Evolutionary conservation across 2,113 vertebrate genomes (phyloP), one percentile per base, ranked within the genome.

Genomic region (Zapornia atra): DNA sequence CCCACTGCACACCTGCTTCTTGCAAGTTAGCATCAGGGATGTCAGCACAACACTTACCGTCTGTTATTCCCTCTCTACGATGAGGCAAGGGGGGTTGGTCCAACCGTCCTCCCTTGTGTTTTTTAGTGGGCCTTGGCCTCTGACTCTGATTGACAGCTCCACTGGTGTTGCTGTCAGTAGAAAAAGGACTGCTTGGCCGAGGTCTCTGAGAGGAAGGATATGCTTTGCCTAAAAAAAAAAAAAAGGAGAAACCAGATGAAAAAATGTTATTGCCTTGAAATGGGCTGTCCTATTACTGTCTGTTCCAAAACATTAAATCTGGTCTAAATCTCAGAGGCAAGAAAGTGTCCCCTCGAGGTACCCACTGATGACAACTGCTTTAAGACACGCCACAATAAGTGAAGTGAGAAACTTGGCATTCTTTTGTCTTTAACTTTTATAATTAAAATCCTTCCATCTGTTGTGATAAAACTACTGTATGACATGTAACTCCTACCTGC

Each of bases 171-270:
- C 99, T 99, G 95, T 99, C 99, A 90, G 98, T 98, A 96, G 99
- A 99, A 98, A 99, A 99, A 20, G 99, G 99, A 95, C 99, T 99
- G 97, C 98, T 98, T 25, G 99, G 99, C 71, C 98, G 98, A 94
- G 98, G 98, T 95, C 99, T 98, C 95, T 99, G 99, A 97, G 98
- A 98, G 59, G 98, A 98, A 76, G 97, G 97, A 95, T 99, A 98
- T 95, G 98, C 98, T 98, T 99, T 99, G 97, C 99, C 99, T 99
- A 95, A 72, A 97, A 88, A 34, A 72, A 97, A 88, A 34, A 48
- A 48, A 48, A 57, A 88, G 94, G 51, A 85, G 36, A 84, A 93
- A 78, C 10, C 68, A 81, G 86, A 87, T 85, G 70, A 85, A 38
- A 94, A 94, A 93, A 89, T 12, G 16, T 87, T 79, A 94, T 22